Evolutionary conservation across 2,797 vertebrate species (phyloP), one percentile per base, ranked within the genome.

Genomic region (Channa striata): DNA sequence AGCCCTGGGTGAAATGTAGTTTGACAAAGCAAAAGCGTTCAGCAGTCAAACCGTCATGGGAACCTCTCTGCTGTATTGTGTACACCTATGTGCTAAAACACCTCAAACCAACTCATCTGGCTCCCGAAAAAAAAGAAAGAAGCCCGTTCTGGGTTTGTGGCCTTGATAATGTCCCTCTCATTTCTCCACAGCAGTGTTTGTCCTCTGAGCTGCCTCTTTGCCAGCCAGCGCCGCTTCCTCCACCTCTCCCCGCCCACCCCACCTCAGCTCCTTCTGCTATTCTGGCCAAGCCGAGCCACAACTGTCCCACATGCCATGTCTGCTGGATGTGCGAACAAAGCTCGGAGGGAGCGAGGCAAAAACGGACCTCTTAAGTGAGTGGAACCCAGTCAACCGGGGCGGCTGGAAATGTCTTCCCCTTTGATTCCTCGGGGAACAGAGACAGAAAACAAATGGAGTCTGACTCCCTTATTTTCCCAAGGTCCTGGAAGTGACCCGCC

Each of bases 401-500:
- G 51, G 68, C 74, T 82, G 86, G 72, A 83, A 88, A 88, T 87
- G 78, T 88, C 90, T 85, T 82, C 75, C 70, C 72, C 71, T 91
- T 85, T 90, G 87, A 91, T 86, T 91, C 90, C 83, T 52, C 2
- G 1, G 66, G 84, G 87, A 90, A 80, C 75, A 69, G 68, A 66
- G 82, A 86, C 61, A 4, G 68, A 77, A 87, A 89, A 89, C 89
- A 92, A 93, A 93, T 91, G 83, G 88, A 90, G 84, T 86, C 88
- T 85, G 89, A 88, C 89, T 92, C 64, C 62, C 71, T 84, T 81
- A 89, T 92, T 89, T 89, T 91, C 87, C 84, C 77, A 76, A 85
- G 83, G 90, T 91, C 84, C 80, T 83, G 63, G 61, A 78, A 80
- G 84, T 83, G 87, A 86, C 83, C 86, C 48, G 62, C 69, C 30